Percentiles rank a stretch among this genome's conserved stretches.
These are phyloP conservation scores for Megalurothrips usitatus DNA, from an alignment of 2,888 invertebrate species.

Conservation along the genomic window DNA sequence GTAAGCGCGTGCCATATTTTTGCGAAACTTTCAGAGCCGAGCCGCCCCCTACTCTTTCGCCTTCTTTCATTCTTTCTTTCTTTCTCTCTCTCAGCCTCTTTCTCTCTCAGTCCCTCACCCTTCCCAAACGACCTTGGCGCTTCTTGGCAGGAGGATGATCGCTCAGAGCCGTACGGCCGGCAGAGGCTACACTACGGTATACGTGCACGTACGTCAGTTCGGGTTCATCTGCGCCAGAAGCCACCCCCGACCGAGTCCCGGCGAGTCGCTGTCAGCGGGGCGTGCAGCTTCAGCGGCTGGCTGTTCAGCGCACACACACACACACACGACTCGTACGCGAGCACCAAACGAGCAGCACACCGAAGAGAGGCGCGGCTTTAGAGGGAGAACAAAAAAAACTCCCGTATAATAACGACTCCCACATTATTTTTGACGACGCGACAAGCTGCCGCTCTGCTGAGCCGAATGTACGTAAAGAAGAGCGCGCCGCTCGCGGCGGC, in stretches of 20 bases:
- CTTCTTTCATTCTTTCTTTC: too few relatives aligned
- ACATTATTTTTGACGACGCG: constrained; percentile 1
- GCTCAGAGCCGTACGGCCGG: neutral
- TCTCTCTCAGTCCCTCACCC: too few relatives aligned
- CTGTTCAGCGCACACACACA: neutral
- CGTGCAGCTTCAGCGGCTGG: neutral
- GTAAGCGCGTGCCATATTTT: too few relatives aligned
- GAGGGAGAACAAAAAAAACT: too few relatives aligned
- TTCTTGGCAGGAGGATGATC: neutral
- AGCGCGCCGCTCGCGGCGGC: neutral
- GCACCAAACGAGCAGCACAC: too few relatives aligned
- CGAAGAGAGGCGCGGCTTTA: too few relatives aligned
- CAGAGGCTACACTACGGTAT: neutral
- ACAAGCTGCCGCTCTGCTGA: too few relatives aligned
- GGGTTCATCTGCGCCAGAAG: too few relatives aligned
- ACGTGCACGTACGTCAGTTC: neutral
- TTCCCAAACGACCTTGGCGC: neutral
- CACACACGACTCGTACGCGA: too few relatives aligned
- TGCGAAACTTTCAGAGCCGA: neutral
- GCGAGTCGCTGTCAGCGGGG: neutral
- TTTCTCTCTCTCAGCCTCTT: too few relatives aligned
- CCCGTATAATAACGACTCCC: too few relatives aligned
- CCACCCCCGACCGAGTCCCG: neutral
- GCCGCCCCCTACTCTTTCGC: neutral
- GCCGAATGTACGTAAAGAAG: neutral